phyloP scores from a whole-genome alignment of 1,140 invertebrate species.

The Drosophila mayri region DNA sequence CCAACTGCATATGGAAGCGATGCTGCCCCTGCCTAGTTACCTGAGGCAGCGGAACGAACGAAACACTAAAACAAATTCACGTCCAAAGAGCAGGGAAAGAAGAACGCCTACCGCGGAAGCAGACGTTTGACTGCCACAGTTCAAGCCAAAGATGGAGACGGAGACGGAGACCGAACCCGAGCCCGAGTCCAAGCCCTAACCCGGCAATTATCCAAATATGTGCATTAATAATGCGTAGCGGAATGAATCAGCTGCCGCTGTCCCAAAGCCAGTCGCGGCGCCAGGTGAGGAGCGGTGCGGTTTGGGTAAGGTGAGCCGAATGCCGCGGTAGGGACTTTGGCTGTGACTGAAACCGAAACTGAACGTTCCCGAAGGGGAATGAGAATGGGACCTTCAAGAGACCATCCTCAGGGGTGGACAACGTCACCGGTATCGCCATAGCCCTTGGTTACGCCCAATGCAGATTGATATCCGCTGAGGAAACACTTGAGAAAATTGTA shows the following conservation, averaged over 20 bases:
- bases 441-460: slow-evolving; percentile 63
- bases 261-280: slow-evolving; percentile 19
- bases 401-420: slow-evolving; percentile 39
- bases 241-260: slow-evolving; percentile 78
- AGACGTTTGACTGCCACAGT: slow-evolving; percentile 72
- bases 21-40: slow-evolving; percentile 10
- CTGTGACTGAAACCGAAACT: slow-evolving; percentile 12
- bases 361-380: background rate
- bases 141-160: background rate
- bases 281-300: slow-evolving; percentile 16
- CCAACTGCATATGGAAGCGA: slow-evolving; percentile 6
- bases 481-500: slow-evolving; percentile 22
- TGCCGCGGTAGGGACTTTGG: background rate
- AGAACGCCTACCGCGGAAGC: slow-evolving; percentile 78
- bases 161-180: too few species aligned
- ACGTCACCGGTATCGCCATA: slow-evolving; percentile 34
- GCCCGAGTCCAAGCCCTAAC: slow-evolving; percentile 30
- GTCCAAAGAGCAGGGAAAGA: slow-evolving; percentile 63
- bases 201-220: slow-evolving; percentile 83
- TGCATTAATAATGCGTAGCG: slow-evolving; percentile 81
- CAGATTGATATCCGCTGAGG: slow-evolving; percentile 65
- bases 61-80: slow-evolving; percentile 74
- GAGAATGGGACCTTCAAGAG: background rate
- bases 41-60: slow-evolving; percentile 33
- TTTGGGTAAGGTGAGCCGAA: background rate